Evolutionary conservation across 2,113 vertebrate species (phyloP).

Genomic region (Salminus brasiliensis): DNA sequence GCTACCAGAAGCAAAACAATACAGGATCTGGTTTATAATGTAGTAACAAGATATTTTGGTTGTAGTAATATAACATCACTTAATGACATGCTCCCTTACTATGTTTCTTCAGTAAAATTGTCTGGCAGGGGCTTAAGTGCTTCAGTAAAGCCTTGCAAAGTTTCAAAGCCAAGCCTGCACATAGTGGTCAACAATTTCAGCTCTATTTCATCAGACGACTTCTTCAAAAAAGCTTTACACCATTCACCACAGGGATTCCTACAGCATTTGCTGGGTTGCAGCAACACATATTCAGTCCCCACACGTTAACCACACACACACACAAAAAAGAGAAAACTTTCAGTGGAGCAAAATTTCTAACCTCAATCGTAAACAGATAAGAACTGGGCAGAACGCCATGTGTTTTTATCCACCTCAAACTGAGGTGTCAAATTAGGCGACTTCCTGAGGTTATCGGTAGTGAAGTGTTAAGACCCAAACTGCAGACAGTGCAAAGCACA

Average conservation of each 20-base stretch:
- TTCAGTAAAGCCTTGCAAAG: neutral
- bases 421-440: neutral
- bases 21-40: neutral
- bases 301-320: neutral
- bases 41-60: neutral
- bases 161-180: neutral
- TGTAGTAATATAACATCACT: neutral
- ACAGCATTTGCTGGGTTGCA: neutral
- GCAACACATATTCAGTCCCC: neutral
- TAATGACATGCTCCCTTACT: neutral
- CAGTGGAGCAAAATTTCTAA: neutral
- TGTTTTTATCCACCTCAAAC: neutral
- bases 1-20: neutral
- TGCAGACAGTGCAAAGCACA: neutral
- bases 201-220: neutral
- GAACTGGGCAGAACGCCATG: neutral
- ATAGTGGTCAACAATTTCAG: neutral
- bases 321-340: neutral
- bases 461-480: neutral
- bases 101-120: neutral
- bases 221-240: neutral
- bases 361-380: neutral
- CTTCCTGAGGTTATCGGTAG: slow-evolving; percentile 1
- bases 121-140: neutral
- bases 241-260: neutral